These are phyloP conservation scores for Galbula dea DNA, from an alignment of 2,113 vertebrate genomes.

Conservation along the genomic window DNA sequence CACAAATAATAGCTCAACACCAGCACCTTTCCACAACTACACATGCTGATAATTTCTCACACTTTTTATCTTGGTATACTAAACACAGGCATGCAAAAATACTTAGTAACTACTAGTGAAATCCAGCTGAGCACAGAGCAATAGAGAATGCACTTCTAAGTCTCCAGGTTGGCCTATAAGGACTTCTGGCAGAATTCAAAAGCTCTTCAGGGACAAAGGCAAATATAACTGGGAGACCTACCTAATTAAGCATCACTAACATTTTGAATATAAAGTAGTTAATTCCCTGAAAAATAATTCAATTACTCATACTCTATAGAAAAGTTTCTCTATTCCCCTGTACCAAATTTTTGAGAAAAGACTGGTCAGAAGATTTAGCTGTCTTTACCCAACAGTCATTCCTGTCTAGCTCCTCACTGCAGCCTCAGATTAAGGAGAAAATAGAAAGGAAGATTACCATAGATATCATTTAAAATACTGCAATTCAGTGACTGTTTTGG, in stretches of 20 bases:
- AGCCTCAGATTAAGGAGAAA: not conserved
- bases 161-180: not conserved
- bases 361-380: not conserved
- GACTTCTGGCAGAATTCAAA: not conserved
- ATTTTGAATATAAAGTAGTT: conserved; percentile 19
- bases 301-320: not conserved
- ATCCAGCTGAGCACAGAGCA: not conserved
- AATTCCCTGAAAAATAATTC: conserved; percentile 45
- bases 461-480: not conserved
- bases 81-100: not conserved
- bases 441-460: not conserved
- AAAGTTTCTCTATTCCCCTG: not conserved
- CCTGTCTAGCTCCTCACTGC: not conserved
- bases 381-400: not conserved
- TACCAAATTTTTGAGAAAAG: not conserved
- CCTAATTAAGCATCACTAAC: conserved; percentile 27
- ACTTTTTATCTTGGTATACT: not conserved
- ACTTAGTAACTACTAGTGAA: not conserved
- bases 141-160: not conserved
- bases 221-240: conserved; percentile 6
- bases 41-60: not conserved
- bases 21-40: not conserved
- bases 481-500: not conserved
- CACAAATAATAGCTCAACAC: not conserved
- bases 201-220: not conserved